These are phyloP conservation scores for Decapterus maruadsi DNA, from an alignment of 2,797 vertebrate species.

Conservation along the genomic window DNA sequence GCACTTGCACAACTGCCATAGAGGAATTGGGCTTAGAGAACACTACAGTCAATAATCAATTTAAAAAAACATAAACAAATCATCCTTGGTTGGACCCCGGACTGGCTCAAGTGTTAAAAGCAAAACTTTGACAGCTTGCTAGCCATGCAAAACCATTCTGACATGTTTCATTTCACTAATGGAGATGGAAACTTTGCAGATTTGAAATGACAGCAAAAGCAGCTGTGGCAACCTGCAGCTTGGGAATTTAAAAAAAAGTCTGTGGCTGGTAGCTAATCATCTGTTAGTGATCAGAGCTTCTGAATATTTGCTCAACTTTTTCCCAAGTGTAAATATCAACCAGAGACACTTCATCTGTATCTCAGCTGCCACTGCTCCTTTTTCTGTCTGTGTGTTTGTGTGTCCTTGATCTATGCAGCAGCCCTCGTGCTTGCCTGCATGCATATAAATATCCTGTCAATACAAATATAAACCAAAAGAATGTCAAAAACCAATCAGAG, in stretches of 20 bases:
- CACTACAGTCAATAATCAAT: background rate
- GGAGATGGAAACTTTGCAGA: constrained; percentile 57
- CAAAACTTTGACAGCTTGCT: constrained; percentile 10
- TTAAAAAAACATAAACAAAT: background rate
- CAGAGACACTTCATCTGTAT: constrained; percentile 61
- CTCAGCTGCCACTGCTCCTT: constrained; percentile 42
- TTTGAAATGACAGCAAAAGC: constrained; percentile 47
- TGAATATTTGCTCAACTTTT: constrained; percentile 71
- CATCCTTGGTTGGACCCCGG: background rate
- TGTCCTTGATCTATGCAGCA: constrained; percentile 19
- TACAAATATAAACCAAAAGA: background rate
- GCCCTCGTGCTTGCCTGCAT: constrained; percentile 2
- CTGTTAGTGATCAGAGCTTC: constrained; percentile 70
- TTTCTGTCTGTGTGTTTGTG: constrained; percentile 18
- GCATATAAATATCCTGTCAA: too few relatives aligned
- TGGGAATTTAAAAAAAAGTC: constrained; percentile 43
- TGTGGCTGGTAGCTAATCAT: constrained; percentile 63
- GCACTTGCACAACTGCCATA: background rate
- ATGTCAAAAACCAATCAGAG: background rate
- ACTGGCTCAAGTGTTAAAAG: constrained; percentile 9
- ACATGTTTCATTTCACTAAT: constrained; percentile 42
- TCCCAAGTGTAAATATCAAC: constrained; percentile 51
- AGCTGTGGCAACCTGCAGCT: constrained; percentile 65
- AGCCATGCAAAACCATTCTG: constrained; percentile 14
- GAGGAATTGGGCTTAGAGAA: background rate